A percentile compares a stretch with the other conserved stretches of the same genome.
These are phyloP conservation scores for Huso huso DNA, from an alignment of 2,797 vertebrate genomes.

Conservation along the genomic window DNA sequence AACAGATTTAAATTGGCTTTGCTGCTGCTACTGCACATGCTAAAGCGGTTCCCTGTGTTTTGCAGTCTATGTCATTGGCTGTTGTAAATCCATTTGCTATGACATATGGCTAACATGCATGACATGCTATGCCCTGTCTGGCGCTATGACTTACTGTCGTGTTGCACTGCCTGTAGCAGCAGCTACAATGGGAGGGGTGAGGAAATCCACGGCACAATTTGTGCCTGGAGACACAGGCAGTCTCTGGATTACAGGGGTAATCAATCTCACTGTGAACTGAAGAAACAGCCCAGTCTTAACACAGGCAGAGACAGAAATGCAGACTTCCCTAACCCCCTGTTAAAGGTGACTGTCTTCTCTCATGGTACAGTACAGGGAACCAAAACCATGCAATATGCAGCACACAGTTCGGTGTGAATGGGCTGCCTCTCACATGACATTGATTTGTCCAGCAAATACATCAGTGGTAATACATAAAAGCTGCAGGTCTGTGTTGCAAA, in stretches of 20 bases:
- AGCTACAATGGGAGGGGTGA: constrained; percentile 10
- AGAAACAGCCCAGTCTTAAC: constrained; percentile 26
- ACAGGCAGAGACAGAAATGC: constrained; percentile 38
- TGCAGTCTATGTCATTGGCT: background rate
- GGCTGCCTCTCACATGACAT: too few relatives aligned
- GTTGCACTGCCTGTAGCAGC: constrained; percentile 53
- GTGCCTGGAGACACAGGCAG: constrained; percentile 56
- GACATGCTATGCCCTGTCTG: constrained; percentile 53
- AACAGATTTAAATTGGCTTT: background rate
- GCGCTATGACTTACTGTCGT: constrained; percentile 60
- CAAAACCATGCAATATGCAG: too few relatives aligned
- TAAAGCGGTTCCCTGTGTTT: background rate
- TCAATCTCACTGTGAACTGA: constrained; percentile 54
- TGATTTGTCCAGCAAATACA: too few relatives aligned
- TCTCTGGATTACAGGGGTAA: constrained; percentile 55
- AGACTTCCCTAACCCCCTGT: constrained; percentile 57
- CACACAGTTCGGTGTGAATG: too few relatives aligned
- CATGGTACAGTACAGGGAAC: too few relatives aligned
- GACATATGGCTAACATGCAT: constrained; percentile 49
- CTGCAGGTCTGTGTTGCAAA: too few relatives aligned
- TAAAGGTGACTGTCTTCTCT: too few relatives aligned
- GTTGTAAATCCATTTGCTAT: constrained; percentile 45
- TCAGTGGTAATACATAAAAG: too few relatives aligned
- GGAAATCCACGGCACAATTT: constrained; percentile 39
- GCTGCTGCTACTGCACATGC: background rate